Conservation (phyloP, 2,888 invertebrate genomes). For the Melolontha melolontha region DNA sequence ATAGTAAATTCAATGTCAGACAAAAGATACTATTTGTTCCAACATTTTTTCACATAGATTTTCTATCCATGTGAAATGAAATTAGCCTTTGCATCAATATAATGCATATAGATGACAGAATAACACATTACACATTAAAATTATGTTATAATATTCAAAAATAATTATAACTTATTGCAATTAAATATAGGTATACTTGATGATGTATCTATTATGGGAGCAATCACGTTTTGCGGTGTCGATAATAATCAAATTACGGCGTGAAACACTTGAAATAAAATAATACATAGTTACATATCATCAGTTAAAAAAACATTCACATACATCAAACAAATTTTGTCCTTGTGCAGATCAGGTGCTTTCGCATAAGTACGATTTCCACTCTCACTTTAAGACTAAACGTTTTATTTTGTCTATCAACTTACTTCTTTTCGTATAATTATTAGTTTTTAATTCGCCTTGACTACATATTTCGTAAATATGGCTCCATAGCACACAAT, state of each 20-base stretch:
- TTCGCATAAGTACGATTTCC: conserved; percentile 23
- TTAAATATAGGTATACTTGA: background rate
- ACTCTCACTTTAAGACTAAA: conserved; percentile 24
- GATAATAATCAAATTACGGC: conserved; percentile 18
- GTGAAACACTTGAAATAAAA: conserved; percentile 15
- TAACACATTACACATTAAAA: conserved; percentile 14
- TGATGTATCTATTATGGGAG: background rate
- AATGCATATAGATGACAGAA: conserved; percentile 8
- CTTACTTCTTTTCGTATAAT: conserved; percentile 62
- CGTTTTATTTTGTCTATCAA: conserved; percentile 40
- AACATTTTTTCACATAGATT: no score
- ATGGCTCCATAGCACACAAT: conserved; percentile 70
- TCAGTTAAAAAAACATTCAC: conserved; percentile 26
- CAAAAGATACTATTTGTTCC: no score
- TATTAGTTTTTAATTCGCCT: conserved; percentile 53
- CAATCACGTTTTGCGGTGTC: background rate
- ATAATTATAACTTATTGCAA: no score
- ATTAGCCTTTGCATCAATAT: conserved; percentile 23
- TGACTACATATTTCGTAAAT: conserved; percentile 68
- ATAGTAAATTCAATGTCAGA: background rate
- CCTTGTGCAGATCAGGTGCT: conserved; percentile 36
- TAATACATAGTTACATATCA: conserved; percentile 20
- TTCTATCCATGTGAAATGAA: conserved; percentile 8
- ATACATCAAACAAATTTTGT: conserved; percentile 30
- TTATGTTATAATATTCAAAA: background rate